Base-by-base conservation (phyloP, 2,113 vertebrate species). In the Oncorhynchus nerka region DNA sequence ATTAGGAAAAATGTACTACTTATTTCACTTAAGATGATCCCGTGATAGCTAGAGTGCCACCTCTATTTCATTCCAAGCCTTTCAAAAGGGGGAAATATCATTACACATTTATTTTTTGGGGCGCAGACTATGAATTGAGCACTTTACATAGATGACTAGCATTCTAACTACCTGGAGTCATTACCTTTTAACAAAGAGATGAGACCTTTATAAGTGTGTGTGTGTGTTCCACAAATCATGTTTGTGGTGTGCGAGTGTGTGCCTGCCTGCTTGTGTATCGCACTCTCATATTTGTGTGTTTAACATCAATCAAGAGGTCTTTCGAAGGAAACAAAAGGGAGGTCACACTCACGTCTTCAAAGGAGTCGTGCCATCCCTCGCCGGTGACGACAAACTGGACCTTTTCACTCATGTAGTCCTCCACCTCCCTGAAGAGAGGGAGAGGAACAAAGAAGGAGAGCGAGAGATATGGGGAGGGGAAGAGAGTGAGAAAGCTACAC, bases 321-420 rank as follows among this genome's bases (percentile, higher is more conserved):
- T 45, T 45, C 12, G 59, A 59, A 59, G 55, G 32, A 3, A 45
- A 45, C 5, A 55, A 20, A 2, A 24, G 12, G 30, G 13, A 64
- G 6, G 4, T 12, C 3, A 26, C 1, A 87, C 94, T 95, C 83
- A 96, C 96, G 24, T 97, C 96, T 79, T 97, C 95, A 79, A 97
- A 97, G 16, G 93, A 92, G 78, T 94, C 93, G 2, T 97, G 95
- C 96, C 96, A 97, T 3, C 96, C 95, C 81, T 97, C 94, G n/a
- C 94, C 93, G 0, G 96, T 97, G 85, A 97, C 89, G 68, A 97
- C 96, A 74, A 95, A 97, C 86, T 97, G 96, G 62, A 97, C 96
- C 70, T 92, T 94, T 48, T 97, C 95, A 0, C 92, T 94, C 96
- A 97, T 97, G 76, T 97, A 97, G 68, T 97, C 96, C 86, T 97